Base-by-base conservation (phyloP, 1,140 invertebrate species). In the Adelges cooleyi region DNA sequence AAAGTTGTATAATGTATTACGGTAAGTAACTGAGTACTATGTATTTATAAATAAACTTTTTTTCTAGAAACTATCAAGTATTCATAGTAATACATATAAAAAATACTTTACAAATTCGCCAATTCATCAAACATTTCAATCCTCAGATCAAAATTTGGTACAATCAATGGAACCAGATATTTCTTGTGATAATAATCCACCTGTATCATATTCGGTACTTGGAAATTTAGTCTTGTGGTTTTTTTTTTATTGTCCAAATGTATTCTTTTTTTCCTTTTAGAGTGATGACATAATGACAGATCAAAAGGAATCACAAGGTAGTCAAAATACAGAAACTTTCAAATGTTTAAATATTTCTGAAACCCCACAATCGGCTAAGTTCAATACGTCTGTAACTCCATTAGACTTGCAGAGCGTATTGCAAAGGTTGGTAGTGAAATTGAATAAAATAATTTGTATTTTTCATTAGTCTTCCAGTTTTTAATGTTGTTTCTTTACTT, bases 31-130 rank as follows among this genome's bases (percentile, higher is more conserved):
- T n/a, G n/a, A n/a, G n/a, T n/a, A n/a, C n/a, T n/a, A n/a, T n/a
- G n/a, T n/a, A 38, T 38, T 38, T 38, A 13, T 38, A 38, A 44
- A 8, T 44, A 2, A 20, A 27, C n/a, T 27, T 62, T 20, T 1
- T 17, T 44, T 59, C 15, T 48, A 62, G 56, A 62, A 62, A 33
- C 33, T 62, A 17, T 62, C 56, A 13, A 62, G 56, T 62, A 62
- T 62, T 1, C 56, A 62, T 22, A 62, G 1, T 25, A 62, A 48
- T 48, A 48, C 56, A 4, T 62, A 62, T 17, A 62, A 62, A 48
- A 62, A 48, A 48, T 48, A 29, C 33, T 62, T 23, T 13, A 44
- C 56, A 20, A 62, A 62, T 62, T 23, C 18, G 15, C 5, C 27
- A n/a, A 62, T 46, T 62, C 10, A 42, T 5, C 54, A 59, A 25